Conservation (phyloP, 2,113 vertebrate genomes). For the Nibea albiflora region DNA sequence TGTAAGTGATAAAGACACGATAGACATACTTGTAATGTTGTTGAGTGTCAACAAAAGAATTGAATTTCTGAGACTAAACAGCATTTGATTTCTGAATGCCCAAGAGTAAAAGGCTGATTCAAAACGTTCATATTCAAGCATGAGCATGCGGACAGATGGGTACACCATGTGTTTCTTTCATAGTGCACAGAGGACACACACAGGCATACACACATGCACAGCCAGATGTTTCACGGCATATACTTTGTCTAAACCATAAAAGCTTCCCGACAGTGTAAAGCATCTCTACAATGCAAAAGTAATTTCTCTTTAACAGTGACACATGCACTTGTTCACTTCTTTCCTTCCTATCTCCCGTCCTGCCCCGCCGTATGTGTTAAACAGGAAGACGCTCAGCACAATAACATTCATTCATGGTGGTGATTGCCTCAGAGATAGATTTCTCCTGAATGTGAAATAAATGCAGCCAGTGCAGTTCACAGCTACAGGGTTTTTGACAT, state of each 20-base stretch:
- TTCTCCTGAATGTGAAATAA: slow-evolving; percentile 36
- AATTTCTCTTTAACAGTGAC: slow-evolving; percentile 32
- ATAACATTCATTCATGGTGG: slow-evolving; percentile 40
- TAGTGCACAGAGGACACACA: slow-evolving; percentile 13
- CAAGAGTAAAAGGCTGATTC: background rate
- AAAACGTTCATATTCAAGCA: slow-evolving; percentile 8
- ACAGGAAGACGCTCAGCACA: slow-evolving; percentile 21
- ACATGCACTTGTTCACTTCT: slow-evolving; percentile 21
- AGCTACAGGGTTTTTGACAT: slow-evolving; percentile 43
- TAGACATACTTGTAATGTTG: slow-evolving; percentile 3
- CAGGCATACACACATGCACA: slow-evolving; percentile 30
- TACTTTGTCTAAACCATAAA: slow-evolving; percentile 46
- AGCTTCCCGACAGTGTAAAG: slow-evolving; percentile 30
- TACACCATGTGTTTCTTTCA: slow-evolving; percentile 22
- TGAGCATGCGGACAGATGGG: slow-evolving; percentile 10
- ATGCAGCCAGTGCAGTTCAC: slow-evolving; percentile 9
- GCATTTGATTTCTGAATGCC: background rate
- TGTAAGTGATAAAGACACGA: background rate
- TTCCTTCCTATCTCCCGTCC: slow-evolving; percentile 27
- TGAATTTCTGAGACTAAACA: background rate
- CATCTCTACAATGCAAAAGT: slow-evolving; percentile 46
- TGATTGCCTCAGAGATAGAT: slow-evolving; percentile 14
- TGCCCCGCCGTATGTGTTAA: slow-evolving; percentile 13
- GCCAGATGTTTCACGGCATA: slow-evolving; percentile 51
- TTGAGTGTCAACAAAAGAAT: background rate